phyloP scores from a whole-genome alignment of 2,888 invertebrate genomes.

The Drosophila trichaetosa region DNA sequence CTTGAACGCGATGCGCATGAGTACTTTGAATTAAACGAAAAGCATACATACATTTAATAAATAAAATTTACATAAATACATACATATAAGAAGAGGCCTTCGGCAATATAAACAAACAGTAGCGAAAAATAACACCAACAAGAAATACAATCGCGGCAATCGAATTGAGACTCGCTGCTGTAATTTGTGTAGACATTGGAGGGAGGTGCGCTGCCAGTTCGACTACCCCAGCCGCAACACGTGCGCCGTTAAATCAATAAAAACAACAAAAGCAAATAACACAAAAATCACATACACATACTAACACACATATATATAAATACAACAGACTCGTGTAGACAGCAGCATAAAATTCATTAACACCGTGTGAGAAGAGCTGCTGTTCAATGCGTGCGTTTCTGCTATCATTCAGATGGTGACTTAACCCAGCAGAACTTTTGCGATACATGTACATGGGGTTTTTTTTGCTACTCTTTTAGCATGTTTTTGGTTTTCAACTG shows the following conservation, averaged over 20 bases:
- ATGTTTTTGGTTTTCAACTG: slow-evolving; percentile 23
- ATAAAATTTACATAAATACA: slow-evolving; percentile 10
- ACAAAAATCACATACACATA: slow-evolving; percentile 15
- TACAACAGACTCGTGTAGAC: slow-evolving; percentile 6
- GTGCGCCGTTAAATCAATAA: slow-evolving; percentile 74
- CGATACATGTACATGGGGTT: not conserved
- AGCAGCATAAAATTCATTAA: slow-evolving; percentile 69
- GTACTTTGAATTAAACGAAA: slow-evolving; percentile 42
- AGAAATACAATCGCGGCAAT: slow-evolving; percentile 21
- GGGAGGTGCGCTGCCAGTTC: slow-evolving; percentile 36
- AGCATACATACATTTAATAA: slow-evolving; percentile 10
- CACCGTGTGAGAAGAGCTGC: slow-evolving; percentile 55
- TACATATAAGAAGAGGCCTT: slow-evolving; percentile 19
- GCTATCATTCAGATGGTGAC: slow-evolving; percentile 19
- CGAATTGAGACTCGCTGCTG: slow-evolving; percentile 24
- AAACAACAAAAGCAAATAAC: slow-evolving; percentile 55
- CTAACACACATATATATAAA: not conserved
- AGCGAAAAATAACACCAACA: slow-evolving; percentile 26
- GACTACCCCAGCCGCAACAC: slow-evolving; percentile 66
- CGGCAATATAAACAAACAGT: slow-evolving; percentile 60
- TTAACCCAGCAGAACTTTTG: slow-evolving; percentile 26
- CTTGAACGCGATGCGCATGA: slow-evolving; percentile 55
- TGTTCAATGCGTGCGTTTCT: slow-evolving; percentile 24
- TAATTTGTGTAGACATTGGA: slow-evolving; percentile 28
- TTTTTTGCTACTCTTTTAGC: not conserved